Evolutionary conservation across 2,113 vertebrate species (phyloP), one percentile per base, ranked within the genome.

Genomic region (Phalacrocorax pelagicus): DNA sequence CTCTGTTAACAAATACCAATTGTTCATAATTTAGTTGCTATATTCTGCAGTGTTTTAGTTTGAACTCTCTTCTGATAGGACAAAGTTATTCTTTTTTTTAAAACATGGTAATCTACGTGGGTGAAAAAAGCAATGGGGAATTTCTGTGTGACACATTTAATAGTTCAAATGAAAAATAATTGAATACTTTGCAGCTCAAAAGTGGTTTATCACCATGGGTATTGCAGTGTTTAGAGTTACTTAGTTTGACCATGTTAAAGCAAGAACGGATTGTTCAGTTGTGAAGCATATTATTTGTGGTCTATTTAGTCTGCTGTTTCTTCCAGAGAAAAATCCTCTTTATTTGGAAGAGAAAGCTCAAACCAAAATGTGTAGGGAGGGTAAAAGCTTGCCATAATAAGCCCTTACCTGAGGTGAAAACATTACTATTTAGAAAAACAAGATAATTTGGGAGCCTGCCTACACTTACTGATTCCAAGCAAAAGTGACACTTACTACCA

Each of bases 131-230:
- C 88, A 62, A 85, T 49, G 66, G 58, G 71, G 78, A 95, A 88
- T 90, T 91, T 95, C 23, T 55, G 67, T 85, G 85, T 89, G 93
- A 96, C 86, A 86, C 38, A 70, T 82, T 77, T 79, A 96, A 96
- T 69, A 93, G 92, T 91, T 95, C 89, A 95, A 91, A 92, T 88
- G 95, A 94, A 96, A 97, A 96, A 92, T 74, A 92, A 95, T 23
- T 90, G 92, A 94, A 86, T 78, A 94, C 87, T 95, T 75, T 74
- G 90, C 88, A 71, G 66, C 73, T 94, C 54, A 91, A 70, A 94
- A 95, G 95, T 55, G 63, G 88, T 94, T 88, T 96, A 85, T 78
- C 49, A 66, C 94, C 90, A 72, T 27, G 71, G 94, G 94, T 96
- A 94, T 97, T 67, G 57, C 21, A n/a, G 92, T 86, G 83, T 88